Evolutionary conservation across 2,113 vertebrate species (phyloP).

Genomic region (Columba janthina): DNA sequence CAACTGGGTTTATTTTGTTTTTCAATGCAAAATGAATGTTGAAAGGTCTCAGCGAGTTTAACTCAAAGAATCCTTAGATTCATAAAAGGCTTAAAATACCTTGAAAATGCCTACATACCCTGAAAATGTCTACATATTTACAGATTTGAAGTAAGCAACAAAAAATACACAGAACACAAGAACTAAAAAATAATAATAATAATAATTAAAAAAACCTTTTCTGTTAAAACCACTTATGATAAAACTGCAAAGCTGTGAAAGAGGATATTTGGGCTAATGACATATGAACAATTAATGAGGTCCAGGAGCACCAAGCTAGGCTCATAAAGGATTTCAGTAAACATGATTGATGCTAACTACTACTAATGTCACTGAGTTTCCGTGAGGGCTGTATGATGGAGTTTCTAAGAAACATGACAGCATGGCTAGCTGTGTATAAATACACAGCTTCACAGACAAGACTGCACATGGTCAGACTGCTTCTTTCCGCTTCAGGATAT

Average conservation of each 20-base stretch:
- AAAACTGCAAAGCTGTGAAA: neutral
- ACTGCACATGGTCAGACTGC: neutral
- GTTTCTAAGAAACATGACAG: neutral
- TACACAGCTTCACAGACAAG: neutral
- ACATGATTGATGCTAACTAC: neutral
- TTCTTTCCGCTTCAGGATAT: neutral
- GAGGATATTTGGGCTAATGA: constrained; percentile 17
- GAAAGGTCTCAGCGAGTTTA: neutral
- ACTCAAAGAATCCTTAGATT: neutral
- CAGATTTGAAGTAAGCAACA: neutral
- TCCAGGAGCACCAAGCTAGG: neutral
- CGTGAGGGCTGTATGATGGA: neutral
- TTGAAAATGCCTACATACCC: neutral
- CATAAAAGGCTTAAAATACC: neutral
- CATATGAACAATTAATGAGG: constrained; percentile 21
- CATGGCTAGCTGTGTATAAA: neutral
- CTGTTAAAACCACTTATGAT: neutral
- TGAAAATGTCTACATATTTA: neutral
- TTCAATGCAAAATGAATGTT: neutral
- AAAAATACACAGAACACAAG: neutral
- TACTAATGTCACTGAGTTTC: neutral
- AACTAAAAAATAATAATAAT: neutral
- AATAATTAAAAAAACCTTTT: neutral
- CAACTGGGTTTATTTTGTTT: neutral
- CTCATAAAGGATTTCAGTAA: constrained; percentile 37